phyloP scores from a whole-genome alignment of 92 coral and sea anemone genomes.

The Blastomussa wellsi region DNA sequence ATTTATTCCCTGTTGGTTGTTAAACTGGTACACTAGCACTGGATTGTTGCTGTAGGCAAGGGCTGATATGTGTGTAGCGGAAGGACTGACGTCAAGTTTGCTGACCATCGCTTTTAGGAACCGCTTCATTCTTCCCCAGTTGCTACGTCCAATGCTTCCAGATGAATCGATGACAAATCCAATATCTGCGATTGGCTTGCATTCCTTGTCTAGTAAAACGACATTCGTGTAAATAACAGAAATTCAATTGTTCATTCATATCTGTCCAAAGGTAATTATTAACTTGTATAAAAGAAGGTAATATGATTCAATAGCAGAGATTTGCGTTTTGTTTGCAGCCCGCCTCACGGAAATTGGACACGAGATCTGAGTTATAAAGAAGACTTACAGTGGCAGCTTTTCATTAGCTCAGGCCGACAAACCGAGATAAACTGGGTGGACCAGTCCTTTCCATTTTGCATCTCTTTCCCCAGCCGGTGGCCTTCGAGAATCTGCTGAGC shows the following conservation, averaged over 20 bases:
- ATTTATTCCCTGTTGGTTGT: constrained; percentile 21
- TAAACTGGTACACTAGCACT: constrained; percentile 48
- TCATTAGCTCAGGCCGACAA: no score
- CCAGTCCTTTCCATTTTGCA: no score
- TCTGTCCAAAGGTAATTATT: no score
- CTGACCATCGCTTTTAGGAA: constrained; percentile 58
- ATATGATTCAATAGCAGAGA: background rate
- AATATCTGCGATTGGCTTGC: constrained; percentile 57
- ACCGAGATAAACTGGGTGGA: no score
- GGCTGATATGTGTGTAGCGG: constrained; percentile 63
- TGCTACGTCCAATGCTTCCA: constrained; percentile 64
- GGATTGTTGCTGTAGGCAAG: constrained; percentile 66
- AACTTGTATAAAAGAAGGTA: background rate
- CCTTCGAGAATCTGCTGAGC: no score
- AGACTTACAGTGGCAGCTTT: no score
- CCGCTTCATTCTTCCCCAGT: constrained; percentile 62
- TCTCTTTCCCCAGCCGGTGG: no score
- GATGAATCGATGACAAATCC: constrained; percentile 74
- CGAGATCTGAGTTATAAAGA: no score
- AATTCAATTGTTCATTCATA: no score
- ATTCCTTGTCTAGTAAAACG: constrained; percentile 27
- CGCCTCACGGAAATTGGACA: no score
- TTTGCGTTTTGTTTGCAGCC: no score
- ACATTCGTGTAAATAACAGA: no score
- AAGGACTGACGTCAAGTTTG: constrained; percentile 63